Percentiles rank a stretch among this genome's conserved stretches.
Conservation (phyloP, 2,797 vertebrate species). For the Myotis findleyi region DNA sequence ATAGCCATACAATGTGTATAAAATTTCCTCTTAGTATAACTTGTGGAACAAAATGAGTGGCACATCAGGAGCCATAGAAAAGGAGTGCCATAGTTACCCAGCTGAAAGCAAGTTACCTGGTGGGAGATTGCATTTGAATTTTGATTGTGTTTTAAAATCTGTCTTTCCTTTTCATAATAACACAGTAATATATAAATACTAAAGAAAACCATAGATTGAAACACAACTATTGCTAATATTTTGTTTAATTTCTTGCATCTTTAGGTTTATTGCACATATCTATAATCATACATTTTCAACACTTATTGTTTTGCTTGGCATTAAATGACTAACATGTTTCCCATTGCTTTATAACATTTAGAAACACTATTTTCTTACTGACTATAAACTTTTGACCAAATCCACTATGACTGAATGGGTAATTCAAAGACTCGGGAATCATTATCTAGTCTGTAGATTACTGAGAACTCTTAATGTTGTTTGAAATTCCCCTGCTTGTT, state of each 20-base stretch:
- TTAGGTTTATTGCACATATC: constrained; percentile 10
- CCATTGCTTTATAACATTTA: neutral
- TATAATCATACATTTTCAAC: neutral
- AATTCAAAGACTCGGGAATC: constrained; percentile 31
- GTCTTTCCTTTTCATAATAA: neutral
- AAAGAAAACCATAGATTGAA: neutral
- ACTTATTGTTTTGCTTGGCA: neutral
- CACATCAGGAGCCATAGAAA: neutral
- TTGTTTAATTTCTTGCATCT: neutral
- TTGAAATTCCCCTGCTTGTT: neutral
- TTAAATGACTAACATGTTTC: neutral
- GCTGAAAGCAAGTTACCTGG: neutral
- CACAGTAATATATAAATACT: neutral
- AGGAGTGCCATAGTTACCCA: neutral
- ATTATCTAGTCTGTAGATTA: neutral
- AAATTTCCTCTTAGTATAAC: constrained; percentile 1
- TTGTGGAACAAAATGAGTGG: neutral
- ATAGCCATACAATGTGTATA: neutral
- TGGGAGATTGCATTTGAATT: neutral
- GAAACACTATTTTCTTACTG: constrained; percentile 31
- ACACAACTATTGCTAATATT: neutral
- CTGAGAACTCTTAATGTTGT: constrained; percentile 6
- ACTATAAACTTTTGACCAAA: neutral
- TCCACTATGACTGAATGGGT: neutral
- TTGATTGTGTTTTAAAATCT: neutral